These are phyloP conservation scores for Philonicus albiceps DNA, from an alignment of 2,888 invertebrate genomes.

Conservation along the genomic window DNA sequence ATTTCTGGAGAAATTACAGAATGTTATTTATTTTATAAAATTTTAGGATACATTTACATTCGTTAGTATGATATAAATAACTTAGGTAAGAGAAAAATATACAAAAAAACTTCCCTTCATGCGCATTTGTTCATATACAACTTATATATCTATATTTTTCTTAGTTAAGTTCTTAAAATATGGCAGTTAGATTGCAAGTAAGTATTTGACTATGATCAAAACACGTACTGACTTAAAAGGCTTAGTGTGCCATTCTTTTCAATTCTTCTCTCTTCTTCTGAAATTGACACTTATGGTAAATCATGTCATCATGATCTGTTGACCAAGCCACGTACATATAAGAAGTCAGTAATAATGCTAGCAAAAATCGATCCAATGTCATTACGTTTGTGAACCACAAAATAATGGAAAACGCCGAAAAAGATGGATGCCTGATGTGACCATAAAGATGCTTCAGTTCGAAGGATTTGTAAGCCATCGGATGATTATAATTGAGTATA, in stretches of 20 bases:
- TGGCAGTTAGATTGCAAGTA: background rate
- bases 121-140: too few species aligned
- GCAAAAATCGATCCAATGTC: conserved; percentile 69
- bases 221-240: background rate
- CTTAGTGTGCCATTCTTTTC: conserved; percentile 44
- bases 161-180: background rate
- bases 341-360: conserved; percentile 65
- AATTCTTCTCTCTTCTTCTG: conserved; percentile 65
- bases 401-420: conserved; percentile 67
- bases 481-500: conserved; percentile 65
- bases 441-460: conserved; percentile 66
- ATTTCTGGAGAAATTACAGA: too few species aligned
- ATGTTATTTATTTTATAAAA: too few species aligned
- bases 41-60: too few species aligned
- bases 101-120: too few species aligned
- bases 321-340: conserved; percentile 72
- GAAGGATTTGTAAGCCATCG: conserved; percentile 66
- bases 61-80: too few species aligned
- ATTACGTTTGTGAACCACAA: conserved; percentile 70
- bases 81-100: too few species aligned
- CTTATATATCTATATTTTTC: background rate
- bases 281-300: conserved; percentile 66
- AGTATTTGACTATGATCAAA: background rate
- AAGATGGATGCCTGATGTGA: conserved; percentile 72
- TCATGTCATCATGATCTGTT: conserved; percentile 67